phyloP scores from a whole-genome alignment of 2,888 invertebrate genomes.

The Orthosia incerta region DNA sequence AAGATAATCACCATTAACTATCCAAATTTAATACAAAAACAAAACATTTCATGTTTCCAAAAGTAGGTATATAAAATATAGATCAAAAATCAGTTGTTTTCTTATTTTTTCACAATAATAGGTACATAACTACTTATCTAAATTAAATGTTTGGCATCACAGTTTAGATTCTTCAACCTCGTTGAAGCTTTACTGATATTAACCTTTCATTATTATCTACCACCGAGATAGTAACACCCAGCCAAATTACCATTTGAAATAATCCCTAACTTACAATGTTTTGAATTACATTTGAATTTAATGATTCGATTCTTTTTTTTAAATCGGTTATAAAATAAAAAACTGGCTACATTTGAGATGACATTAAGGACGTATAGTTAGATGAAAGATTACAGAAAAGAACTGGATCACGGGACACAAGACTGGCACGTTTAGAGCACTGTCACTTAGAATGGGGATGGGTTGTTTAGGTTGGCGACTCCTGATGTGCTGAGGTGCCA shows the following conservation, averaged over 20 bases:
- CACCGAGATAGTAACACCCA: constrained; percentile 5
- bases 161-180: constrained; percentile 14
- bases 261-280: constrained; percentile 11
- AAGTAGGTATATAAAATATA: constrained; percentile 43
- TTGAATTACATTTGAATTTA: not conserved
- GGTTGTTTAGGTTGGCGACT: constrained; percentile 4
- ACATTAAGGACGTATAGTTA: not conserved
- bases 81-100: constrained; percentile 40
- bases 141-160: constrained; percentile 50
- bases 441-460: not conserved
- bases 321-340: not conserved
- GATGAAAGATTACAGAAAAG: not conserved
- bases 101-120: constrained; percentile 1
- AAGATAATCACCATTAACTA: constrained; percentile 29
- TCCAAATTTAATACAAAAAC: constrained; percentile 47
- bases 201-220: not conserved
- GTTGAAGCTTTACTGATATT: constrained; percentile 1
- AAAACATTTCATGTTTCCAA: constrained; percentile 45
- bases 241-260: constrained; percentile 11
- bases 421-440: not conserved
- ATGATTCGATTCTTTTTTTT: not conserved
- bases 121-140: constrained; percentile 23
- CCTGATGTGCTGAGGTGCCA: constrained; percentile 25
- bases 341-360: not conserved
- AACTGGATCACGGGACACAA: not conserved